These are phyloP conservation scores for Cantharis nigra DNA, from an alignment of 2,888 invertebrate species.

Conservation along the genomic window DNA sequence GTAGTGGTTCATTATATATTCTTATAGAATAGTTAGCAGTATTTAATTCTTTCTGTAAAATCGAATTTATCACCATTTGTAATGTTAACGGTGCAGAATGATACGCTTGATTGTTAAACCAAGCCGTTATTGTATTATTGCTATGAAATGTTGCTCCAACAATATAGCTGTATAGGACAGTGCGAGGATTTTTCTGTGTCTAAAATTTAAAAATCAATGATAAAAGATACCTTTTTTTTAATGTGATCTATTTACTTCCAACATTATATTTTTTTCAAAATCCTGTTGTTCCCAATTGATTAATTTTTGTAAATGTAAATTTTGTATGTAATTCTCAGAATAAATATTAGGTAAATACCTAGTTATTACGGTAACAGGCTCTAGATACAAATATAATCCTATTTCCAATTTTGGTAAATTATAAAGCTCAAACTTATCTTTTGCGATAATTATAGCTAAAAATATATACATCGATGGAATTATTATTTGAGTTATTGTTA, in stretches of 20 bases:
- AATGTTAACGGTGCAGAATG: conserved; percentile 65
- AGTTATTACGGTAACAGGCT: conserved; percentile 49
- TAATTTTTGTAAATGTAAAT: background rate
- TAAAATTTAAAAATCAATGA: conserved; percentile 50
- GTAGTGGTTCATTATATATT: conserved; percentile 71
- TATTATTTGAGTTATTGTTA: conserved; percentile 67
- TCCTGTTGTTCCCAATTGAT: conserved; percentile 13
- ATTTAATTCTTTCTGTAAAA: conserved; percentile 52
- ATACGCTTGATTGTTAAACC: conserved; percentile 80
- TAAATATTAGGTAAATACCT: background rate
- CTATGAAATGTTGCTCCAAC: conserved; percentile 62
- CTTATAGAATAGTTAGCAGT: conserved; percentile 39
- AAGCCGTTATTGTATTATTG: conserved; percentile 60
- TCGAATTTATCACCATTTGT: conserved; percentile 58
- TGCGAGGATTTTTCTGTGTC: conserved; percentile 51
- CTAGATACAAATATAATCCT: conserved; percentile 56
- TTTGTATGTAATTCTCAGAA: conserved; percentile 4
- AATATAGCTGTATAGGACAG: conserved; percentile 54
- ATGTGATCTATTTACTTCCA: conserved; percentile 2
- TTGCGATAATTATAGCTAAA: conserved; percentile 64
- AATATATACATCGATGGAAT: conserved; percentile 70
- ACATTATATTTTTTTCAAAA: conserved; percentile 9
- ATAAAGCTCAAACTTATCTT: conserved; percentile 54
- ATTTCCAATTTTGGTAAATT: conserved; percentile 63
- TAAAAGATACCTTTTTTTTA: background rate